phyloP scores from a whole-genome alignment of 2,113 vertebrate species.

The Neolamprologus sp. region DNA sequence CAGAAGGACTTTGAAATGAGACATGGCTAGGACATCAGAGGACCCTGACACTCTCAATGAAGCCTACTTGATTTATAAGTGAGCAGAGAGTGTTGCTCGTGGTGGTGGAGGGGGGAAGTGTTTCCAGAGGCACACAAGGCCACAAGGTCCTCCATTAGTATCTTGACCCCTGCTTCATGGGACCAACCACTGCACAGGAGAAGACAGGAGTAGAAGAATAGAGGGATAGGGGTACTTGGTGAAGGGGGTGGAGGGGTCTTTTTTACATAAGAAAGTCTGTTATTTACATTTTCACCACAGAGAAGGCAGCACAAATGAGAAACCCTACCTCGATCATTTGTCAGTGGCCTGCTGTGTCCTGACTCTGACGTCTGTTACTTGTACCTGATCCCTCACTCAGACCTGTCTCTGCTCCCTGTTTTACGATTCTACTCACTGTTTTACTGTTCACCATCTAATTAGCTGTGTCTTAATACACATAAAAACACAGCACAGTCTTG shows the following conservation, averaged over 20 bases:
- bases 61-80: constrained; percentile 74
- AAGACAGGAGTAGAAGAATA: constrained; percentile 37
- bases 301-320: constrained; percentile 45
- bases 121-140: constrained; percentile 70
- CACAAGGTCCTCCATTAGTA: constrained; percentile 76
- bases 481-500: constrained; percentile 60
- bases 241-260: constrained; percentile 1
- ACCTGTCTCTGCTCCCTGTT: constrained; percentile 1
- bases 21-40: constrained; percentile 67
- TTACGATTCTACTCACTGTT: constrained; percentile 60
- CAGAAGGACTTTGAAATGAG: constrained; percentile 70
- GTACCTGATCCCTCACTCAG: constrained; percentile 20
- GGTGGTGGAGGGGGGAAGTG: constrained; percentile 39
- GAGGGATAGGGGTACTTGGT: constrained; percentile 35
- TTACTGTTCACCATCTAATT: constrained; percentile 70
- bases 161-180: constrained; percentile 70
- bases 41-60: constrained; percentile 55
- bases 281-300: constrained; percentile 58
- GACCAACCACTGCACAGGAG: constrained; percentile 48
- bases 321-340: constrained; percentile 47
- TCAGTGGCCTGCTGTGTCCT: constrained; percentile 39
- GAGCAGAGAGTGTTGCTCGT: constrained; percentile 18
- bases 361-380: constrained; percentile 13
- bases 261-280: constrained; percentile 52
- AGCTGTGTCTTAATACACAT: constrained; percentile 67